Evolutionary conservation across 2,888 invertebrate species (phyloP).

Genomic region (Chorisops tibialis): DNA sequence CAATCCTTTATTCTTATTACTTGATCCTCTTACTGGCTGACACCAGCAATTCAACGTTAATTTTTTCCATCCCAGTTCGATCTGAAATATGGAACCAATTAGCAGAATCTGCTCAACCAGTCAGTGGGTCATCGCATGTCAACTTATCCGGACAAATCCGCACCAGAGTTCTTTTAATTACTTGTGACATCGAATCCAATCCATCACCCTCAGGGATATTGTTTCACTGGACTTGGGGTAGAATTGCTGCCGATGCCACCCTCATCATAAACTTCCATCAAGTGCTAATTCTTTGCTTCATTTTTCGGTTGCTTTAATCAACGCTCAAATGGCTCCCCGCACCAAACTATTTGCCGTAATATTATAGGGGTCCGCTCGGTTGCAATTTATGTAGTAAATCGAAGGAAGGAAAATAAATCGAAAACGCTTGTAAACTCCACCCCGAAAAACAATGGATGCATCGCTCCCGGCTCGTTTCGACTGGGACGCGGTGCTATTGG

Average conservation of each 20-base stretch:
- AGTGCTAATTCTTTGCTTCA: conserved; percentile 32
- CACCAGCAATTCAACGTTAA: too few species aligned
- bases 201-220: conserved; percentile 2
- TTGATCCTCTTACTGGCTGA: too few species aligned
- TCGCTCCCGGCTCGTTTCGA: neutral
- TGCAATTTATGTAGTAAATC: conserved; percentile 31
- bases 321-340: conserved; percentile 7
- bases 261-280: conserved; percentile 16
- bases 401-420: conserved; percentile 31
- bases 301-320: conserved; percentile 33
- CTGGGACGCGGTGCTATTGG: neutral
- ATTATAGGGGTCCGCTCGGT: conserved; percentile 1
- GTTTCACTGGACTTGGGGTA: conserved; percentile 18
- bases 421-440: conserved; percentile 31
- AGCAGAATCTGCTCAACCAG: conserved; percentile 1
- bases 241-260: conserved; percentile 6
- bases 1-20: too few species aligned
- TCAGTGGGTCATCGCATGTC: conserved; percentile 20
- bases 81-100: conserved; percentile 5
- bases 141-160: conserved; percentile 2
- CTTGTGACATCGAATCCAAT: conserved; percentile 28
- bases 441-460: conserved; percentile 1
- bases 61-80: neutral
- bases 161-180: conserved; percentile 27
- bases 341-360: neutral